A percentile compares a stretch with the other conserved stretches of the same genome.
phyloP scores from a whole-genome alignment of 2,113 vertebrate genomes.

The Rousettus leschenaultii region DNA sequence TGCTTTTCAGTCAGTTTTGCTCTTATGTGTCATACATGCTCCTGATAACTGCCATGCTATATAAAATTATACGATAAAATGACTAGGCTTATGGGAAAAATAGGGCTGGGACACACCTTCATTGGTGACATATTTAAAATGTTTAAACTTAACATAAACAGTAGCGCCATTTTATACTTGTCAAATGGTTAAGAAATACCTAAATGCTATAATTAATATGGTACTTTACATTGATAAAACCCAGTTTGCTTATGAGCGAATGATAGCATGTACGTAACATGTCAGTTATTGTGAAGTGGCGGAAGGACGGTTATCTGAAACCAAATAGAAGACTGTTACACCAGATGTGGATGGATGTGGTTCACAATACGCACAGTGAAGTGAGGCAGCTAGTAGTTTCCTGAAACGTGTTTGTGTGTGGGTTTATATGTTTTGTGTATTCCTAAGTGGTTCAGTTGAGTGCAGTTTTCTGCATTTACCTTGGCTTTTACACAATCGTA shows the following conservation, averaged over 20 bases:
- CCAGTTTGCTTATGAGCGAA: neutral
- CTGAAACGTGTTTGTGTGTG: neutral
- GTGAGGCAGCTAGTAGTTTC: neutral
- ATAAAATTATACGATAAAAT: neutral
- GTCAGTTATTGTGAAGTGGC: neutral
- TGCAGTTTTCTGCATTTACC: neutral
- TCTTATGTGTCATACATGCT: neutral
- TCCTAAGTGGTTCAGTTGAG: neutral
- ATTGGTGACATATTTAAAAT: neutral
- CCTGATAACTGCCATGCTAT: neutral
- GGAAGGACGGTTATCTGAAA: neutral
- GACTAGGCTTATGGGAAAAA: neutral
- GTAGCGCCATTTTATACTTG: neutral
- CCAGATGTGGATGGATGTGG: neutral
- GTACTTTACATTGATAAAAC: neutral
- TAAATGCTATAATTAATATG: neutral
- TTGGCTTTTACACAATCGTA: neutral
- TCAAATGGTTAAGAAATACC: neutral
- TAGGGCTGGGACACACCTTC: neutral
- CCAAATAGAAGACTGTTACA: rapidly evolving
- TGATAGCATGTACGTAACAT: neutral
- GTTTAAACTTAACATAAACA: neutral
- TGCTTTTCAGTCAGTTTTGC: neutral
- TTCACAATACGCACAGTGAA: neutral
- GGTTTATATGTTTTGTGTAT: neutral